Conservation (phyloP, 37 sponge, comb jelly and placozoan species). For the Spongilla lacustris region DNA sequence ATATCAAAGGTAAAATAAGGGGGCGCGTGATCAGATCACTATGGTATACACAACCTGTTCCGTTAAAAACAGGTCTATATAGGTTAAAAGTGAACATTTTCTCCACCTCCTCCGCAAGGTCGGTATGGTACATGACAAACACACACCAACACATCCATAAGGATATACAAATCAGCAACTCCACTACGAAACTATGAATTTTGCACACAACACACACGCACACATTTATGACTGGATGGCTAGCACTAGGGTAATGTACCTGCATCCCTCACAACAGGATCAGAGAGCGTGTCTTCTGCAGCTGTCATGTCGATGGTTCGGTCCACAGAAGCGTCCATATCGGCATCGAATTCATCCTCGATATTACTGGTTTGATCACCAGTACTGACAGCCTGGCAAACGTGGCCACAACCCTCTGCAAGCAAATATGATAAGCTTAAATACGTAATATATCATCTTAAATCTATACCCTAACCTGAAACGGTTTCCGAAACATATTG, state of each 20-base stretch:
- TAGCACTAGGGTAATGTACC: background rate
- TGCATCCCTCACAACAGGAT: background rate
- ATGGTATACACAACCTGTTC: background rate
- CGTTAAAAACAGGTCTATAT: background rate
- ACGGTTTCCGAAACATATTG: background rate
- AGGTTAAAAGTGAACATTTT: background rate
- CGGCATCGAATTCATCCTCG: background rate
- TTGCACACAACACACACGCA: too few species aligned
- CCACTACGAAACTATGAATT: too few species aligned
- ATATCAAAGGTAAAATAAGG: constrained; percentile 4
- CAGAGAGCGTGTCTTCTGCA: background rate
- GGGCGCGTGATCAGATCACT: background rate
- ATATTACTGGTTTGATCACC: background rate
- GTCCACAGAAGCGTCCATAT: background rate
- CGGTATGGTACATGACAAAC: too few species aligned
- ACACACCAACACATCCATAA: too few species aligned
- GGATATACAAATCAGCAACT: too few species aligned
- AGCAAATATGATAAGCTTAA: background rate
- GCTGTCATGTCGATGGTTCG: background rate
- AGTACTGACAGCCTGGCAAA: background rate
- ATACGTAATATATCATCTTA: too few species aligned
- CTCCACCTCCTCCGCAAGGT: too few species aligned
- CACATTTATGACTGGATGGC: too few species aligned
- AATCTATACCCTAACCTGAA: background rate
- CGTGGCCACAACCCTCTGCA: background rate